These are phyloP conservation scores for Myotis planiceps DNA, from an alignment of 2,797 vertebrate genomes.

Conservation along the genomic window DNA sequence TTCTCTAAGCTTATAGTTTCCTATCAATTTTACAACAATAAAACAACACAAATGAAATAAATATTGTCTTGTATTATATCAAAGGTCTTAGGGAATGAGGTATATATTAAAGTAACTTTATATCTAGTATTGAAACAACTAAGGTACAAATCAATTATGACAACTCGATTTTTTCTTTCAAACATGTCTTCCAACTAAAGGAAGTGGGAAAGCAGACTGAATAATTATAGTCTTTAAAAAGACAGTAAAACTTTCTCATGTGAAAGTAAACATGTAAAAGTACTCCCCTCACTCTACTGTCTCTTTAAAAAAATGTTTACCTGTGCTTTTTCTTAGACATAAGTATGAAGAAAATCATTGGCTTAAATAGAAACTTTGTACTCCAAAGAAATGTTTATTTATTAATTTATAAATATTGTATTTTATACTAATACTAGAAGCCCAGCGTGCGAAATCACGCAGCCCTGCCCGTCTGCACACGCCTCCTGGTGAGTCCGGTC, in stretches of 20 bases:
- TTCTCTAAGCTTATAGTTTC: neutral
- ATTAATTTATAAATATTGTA: neutral
- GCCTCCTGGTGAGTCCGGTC: no score
- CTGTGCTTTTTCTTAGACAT: neutral
- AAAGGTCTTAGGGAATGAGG: neutral
- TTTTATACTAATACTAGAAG: no score
- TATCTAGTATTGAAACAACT: neutral
- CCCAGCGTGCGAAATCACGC: accelerated
- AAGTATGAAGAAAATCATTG: neutral
- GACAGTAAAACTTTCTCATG: neutral
- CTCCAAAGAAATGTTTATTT: neutral
- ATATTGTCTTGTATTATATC: neutral
- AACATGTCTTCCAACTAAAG: neutral
- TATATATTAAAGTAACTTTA: constrained; percentile 18
- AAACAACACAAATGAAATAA: neutral
- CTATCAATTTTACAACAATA: neutral
- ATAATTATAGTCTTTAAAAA: neutral
- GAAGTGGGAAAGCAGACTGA: neutral
- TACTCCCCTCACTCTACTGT: neutral
- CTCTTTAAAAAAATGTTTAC: neutral
- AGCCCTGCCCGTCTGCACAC: no score
- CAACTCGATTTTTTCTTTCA: neutral
- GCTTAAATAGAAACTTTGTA: neutral
- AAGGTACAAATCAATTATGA: neutral
- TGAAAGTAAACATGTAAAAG: neutral